A percentile compares a stretch with the other conserved stretches of the same genome.
These are phyloP conservation scores for Macrotrachela quadricornifera DNA, from an alignment of 1,140 invertebrate species.

Conservation along the genomic window DNA sequence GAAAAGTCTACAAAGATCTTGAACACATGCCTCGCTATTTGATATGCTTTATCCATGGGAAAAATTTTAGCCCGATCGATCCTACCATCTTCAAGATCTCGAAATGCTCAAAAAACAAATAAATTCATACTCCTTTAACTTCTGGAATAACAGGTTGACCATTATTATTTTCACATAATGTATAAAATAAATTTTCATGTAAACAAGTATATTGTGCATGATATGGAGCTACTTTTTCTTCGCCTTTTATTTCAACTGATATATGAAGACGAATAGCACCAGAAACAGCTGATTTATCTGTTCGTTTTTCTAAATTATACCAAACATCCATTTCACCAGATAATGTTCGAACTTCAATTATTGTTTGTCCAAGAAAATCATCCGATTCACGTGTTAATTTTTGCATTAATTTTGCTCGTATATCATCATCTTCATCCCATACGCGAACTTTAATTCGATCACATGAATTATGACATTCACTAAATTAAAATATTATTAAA, in stretches of 20 bases:
- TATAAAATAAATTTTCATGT: slow-evolving; percentile 95
- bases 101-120: slow-evolving; percentile 3
- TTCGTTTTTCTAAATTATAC: slow-evolving; percentile 58
- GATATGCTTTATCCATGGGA: no score
- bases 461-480: slow-evolving; percentile 97
- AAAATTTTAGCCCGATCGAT: no score
- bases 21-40: no score
- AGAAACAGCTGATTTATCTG: slow-evolving; percentile 95
- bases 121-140: slow-evolving; percentile 41
- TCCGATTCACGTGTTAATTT: slow-evolving; percentile 17
- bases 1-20: no score
- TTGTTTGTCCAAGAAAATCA: slow-evolving; percentile 17
- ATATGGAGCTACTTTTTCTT: slow-evolving; percentile 96
- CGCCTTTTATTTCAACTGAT: slow-evolving; percentile 97
- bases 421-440: slow-evolving; percentile 31
- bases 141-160: slow-evolving; percentile 71
- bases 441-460: slow-evolving; percentile 97
- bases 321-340: slow-evolving; percentile 17
- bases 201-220: slow-evolving; percentile 98
- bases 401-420: slow-evolving; percentile 14
- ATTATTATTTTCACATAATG: slow-evolving; percentile 60
- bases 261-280: slow-evolving; percentile 94
- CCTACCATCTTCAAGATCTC: no score
- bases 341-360: slow-evolving; percentile 16
- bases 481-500: slow-evolving; percentile 30